Base-by-base conservation (phyloP, 2,113 vertebrate genomes). In the Guaruba guarouba region DNA sequence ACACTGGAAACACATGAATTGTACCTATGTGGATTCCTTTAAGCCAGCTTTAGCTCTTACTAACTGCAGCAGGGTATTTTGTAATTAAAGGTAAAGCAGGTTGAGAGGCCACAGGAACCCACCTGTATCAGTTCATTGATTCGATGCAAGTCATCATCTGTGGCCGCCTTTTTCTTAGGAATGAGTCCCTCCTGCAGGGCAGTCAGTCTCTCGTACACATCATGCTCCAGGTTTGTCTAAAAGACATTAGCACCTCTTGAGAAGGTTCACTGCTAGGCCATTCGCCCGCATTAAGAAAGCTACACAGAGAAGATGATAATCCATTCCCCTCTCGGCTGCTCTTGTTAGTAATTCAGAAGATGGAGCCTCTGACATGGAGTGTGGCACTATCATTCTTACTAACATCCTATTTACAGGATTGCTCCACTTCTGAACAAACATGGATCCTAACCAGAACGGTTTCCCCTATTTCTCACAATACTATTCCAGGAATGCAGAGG, bases 61-160 rank as follows among this genome's bases (percentile, higher is more conserved):
- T 39, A 28, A 29, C 25, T 8, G 20, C 57, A 71, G 13, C 1
- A 54, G 41, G 48, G 9, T 63, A 27, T 59, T 51, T 24, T 52
- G 33, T 29, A 57, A 27, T 17, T 20, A 23, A 39, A 18, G 29
- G 41, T 27, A 10, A 84, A 73, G 17, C 9, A 70, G 31, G 63
- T 2, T 51, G 51, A 41, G 64, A 48, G 33, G 67, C 63, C 48
- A 49, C 49, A 64, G 61, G 33, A 43, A 82, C 96, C 28, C 41
- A 99, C 99, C 99, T 99, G 99, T 96, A 99, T 99, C 29, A 99
- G 98, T 78, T 99, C 99, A 16, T 99, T 99, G 97, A 99, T 99
- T 92, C 99, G 98, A 95, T 99, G 99, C 41, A 99, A 97, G 86
- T 99, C 99, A 5, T 99, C 99, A 19, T 99, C 99, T 0, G 98